phyloP scores from a whole-genome alignment of 2,113 vertebrate genomes.

The Muntiacus muntjak region DNA sequence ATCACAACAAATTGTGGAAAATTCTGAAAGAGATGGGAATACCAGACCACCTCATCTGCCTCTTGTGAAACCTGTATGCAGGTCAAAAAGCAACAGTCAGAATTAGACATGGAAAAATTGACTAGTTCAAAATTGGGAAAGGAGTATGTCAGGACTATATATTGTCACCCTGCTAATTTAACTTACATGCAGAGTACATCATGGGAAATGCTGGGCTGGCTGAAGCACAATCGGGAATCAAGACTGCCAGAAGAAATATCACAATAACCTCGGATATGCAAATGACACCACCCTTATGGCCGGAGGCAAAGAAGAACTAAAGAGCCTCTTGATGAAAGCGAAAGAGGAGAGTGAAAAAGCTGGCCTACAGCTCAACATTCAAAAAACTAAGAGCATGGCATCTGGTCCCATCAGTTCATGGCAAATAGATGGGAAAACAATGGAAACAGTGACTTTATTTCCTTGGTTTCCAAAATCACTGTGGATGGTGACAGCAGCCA shows the following conservation, averaged over 20 bases:
- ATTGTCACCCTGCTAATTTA: not conserved
- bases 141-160: not conserved
- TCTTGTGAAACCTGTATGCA: not conserved
- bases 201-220: not conserved
- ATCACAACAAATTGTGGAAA: not conserved
- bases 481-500: not conserved
- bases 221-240: not conserved
- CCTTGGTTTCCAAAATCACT: not conserved
- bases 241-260: not conserved
- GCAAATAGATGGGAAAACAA: not conserved
- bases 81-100: not conserved
- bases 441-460: not conserved
- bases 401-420: not conserved
- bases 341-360: not conserved
- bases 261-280: not conserved
- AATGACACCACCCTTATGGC: not conserved
- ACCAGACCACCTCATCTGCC: not conserved
- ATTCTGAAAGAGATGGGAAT: not conserved
- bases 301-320: not conserved
- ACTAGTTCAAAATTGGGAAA: not conserved
- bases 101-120: not conserved
- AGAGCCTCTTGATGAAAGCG: not conserved
- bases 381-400: not conserved
- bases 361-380: not conserved
- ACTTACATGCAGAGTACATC: not conserved